Evolutionary conservation across 2,797 vertebrate species (phyloP).

Genomic region (Spea hammondii): DNA sequence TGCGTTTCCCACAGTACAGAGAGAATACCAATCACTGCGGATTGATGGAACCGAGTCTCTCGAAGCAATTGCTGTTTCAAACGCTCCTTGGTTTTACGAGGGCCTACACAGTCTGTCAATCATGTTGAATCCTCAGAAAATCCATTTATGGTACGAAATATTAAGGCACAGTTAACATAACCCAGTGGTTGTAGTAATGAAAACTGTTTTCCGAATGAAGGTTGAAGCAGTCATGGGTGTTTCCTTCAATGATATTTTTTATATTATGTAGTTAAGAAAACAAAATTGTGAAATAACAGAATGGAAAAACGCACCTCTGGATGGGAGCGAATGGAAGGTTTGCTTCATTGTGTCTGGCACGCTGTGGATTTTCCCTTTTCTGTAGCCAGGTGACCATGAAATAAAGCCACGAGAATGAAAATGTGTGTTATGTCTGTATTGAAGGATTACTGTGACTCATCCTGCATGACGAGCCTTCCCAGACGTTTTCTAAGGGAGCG

Average conservation of each 20-base stretch:
- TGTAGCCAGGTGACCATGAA: slow-evolving; percentile 48
- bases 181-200: too few species aligned
- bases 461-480: slow-evolving; percentile 20
- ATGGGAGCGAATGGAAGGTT: slow-evolving; percentile 8
- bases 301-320: slow-evolving; percentile 11
- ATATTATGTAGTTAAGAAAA: slow-evolving; percentile 5
- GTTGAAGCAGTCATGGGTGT: too few species aligned
- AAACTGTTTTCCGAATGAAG: too few species aligned
- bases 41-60: slow-evolving; percentile 31
- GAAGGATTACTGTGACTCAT: slow-evolving; percentile 43
- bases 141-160: too few species aligned
- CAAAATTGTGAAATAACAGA: slow-evolving; percentile 22
- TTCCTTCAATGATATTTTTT: not conserved
- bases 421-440: slow-evolving; percentile 45
- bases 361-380: slow-evolving; percentile 29
- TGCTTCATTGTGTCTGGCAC: slow-evolving; percentile 33
- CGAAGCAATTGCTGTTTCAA: slow-evolving; percentile 26
- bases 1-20: slow-evolving; percentile 25
- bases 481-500: slow-evolving; percentile 20
- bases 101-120: too few species aligned
- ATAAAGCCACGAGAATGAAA: slow-evolving; percentile 40
- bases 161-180: too few species aligned
- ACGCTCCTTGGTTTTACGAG: too few species aligned
- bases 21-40: slow-evolving; percentile 45
- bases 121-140: too few species aligned